A percentile compares a stretch with the other conserved stretches of the same genome.
phyloP scores from a whole-genome alignment of 2,888 invertebrate genomes.

The Aleiodes testaceus region DNA sequence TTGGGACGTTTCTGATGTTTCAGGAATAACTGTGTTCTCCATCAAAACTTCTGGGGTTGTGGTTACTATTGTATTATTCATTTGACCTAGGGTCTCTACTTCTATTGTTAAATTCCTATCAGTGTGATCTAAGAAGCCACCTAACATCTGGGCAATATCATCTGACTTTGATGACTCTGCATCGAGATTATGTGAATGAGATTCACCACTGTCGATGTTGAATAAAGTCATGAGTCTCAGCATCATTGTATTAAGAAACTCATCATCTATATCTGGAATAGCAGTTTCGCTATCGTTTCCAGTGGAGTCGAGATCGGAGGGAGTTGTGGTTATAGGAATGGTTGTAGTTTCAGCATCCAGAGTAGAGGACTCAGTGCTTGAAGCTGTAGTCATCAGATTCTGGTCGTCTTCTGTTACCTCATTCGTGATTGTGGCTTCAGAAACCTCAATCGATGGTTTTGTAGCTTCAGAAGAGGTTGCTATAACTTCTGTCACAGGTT shows the following conservation, averaged over 20 bases:
- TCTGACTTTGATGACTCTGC: constrained; percentile 37
- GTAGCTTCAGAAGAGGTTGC: constrained; percentile 23
- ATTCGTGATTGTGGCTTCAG: constrained; percentile 45
- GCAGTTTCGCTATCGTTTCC: constrained; percentile 35
- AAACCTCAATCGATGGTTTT: constrained; percentile 35
- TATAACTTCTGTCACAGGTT: constrained; percentile 16
- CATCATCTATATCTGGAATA: constrained; percentile 43
- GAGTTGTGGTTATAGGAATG: constrained; percentile 23
- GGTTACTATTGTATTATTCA: constrained; percentile 18
- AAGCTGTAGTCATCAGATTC: constrained; percentile 38
- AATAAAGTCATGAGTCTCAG: constrained; percentile 49
- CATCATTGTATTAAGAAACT: constrained; percentile 50
- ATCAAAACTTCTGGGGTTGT: constrained; percentile 20
- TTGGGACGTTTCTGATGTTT: constrained; percentile 10
- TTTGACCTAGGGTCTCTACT: constrained; percentile 25
- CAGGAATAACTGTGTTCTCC: constrained; percentile 11
- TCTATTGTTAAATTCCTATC: constrained; percentile 52
- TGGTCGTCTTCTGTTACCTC: constrained; percentile 45
- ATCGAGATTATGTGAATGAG: constrained; percentile 24
- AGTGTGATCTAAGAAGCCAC: constrained; percentile 58
- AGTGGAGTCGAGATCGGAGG: constrained; percentile 38
- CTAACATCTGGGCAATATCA: constrained; percentile 53
- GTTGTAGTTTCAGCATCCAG: constrained; percentile 44
- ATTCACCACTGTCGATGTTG: constrained; percentile 33
- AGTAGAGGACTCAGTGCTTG: constrained; percentile 37